Percentiles rank a stretch among this genome's conserved stretches.
Evolutionary conservation across 92 coral and sea anemone genomes (phyloP).

Genomic region (Blastomussa wellsi): DNA sequence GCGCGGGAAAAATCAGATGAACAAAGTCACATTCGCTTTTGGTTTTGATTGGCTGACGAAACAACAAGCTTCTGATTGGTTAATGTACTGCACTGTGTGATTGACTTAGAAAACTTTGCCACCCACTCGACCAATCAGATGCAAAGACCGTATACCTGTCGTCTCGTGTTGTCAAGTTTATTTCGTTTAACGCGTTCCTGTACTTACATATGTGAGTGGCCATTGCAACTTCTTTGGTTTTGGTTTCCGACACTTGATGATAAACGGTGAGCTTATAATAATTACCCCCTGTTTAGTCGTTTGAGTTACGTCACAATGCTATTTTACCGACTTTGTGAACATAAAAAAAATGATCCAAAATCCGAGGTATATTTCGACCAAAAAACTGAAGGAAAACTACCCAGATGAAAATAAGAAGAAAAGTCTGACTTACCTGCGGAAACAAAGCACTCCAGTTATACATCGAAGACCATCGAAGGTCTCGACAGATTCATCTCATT

Average conservation of each 20-base stretch:
- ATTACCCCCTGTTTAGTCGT: not conserved
- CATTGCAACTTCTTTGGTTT: not conserved
- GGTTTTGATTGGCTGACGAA: not conserved
- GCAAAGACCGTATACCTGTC: no score
- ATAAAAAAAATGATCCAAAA: no score
- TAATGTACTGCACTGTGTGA: not conserved
- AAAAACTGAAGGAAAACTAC: no score
- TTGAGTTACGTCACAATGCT: not conserved
- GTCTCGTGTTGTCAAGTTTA: not conserved
- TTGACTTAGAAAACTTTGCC: not conserved
- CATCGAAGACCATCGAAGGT: not conserved
- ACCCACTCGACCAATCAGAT: not conserved
- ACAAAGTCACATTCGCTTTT: not conserved
- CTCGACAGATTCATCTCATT: not conserved
- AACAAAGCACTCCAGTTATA: not conserved
- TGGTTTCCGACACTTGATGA: not conserved
- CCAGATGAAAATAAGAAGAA: not conserved
- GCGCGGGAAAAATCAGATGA: not conserved
- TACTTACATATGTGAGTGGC: not conserved
- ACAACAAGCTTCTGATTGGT: not conserved
- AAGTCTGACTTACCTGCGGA: not conserved
- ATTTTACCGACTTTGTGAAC: not conserved
- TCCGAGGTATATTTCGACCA: no score
- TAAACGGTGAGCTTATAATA: not conserved
- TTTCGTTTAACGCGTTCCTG: not conserved